Evolutionary conservation across 1,140 invertebrate species (phyloP).

Genomic region (Cheumatopsyche charites): DNA sequence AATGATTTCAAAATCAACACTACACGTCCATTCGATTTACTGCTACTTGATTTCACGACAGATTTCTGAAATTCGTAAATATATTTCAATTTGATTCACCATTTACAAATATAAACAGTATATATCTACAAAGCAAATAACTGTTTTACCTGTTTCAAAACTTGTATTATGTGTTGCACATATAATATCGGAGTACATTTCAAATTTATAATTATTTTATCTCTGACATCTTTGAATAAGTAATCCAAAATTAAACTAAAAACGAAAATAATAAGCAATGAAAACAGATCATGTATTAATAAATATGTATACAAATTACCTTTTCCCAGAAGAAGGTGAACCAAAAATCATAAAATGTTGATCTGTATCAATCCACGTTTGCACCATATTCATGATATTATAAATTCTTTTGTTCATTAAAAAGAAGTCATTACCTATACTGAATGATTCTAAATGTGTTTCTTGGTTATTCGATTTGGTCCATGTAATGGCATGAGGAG

Average conservation of each 20-base stretch:
- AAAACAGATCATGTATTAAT: neutral
- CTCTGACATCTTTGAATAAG: conserved; percentile 53
- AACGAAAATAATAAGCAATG: conserved; percentile 11
- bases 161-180: conserved; percentile 55
- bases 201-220: conserved; percentile 54
- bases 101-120: neutral
- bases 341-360: conserved; percentile 47
- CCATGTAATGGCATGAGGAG: conserved; percentile 44
- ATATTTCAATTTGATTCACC: neutral
- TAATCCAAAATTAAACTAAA: conserved; percentile 60
- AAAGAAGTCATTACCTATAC: conserved; percentile 26
- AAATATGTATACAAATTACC: conserved; percentile 33
- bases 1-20: conserved; percentile 53
- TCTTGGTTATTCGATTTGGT: conserved; percentile 25
- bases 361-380: conserved; percentile 39
- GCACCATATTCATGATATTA: conserved; percentile 15
- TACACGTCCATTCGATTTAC: conserved; percentile 38
- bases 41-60: conserved; percentile 35
- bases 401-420: conserved; percentile 39
- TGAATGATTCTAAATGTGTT: conserved; percentile 25
- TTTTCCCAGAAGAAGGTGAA: conserved; percentile 45
- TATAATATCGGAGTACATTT: conserved; percentile 58
- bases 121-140: too few relatives aligned
- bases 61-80: conserved; percentile 41
- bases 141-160: conserved; percentile 55